These are phyloP conservation scores for Hydractinia echinata DNA, from an alignment of 30 jellyfish, hydroid and myxozoan genomes.

Conservation along the genomic window DNA sequence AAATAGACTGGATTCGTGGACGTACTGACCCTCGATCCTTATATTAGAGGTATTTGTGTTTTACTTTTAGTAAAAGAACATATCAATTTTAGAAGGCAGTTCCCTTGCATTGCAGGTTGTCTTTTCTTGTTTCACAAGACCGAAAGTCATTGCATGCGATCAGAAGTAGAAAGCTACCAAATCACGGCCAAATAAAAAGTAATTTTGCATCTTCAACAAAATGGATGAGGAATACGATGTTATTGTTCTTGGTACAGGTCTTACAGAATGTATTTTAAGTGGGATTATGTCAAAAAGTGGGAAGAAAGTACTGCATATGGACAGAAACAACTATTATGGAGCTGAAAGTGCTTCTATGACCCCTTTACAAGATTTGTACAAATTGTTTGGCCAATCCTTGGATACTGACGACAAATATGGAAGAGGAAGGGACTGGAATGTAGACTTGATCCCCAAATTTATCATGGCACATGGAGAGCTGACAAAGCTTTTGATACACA, in stretches of 20 bases:
- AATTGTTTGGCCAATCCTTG: conserved; percentile 57
- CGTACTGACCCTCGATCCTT: no score
- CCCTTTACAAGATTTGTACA: conserved; percentile 81
- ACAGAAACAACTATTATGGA: conserved; percentile 95
- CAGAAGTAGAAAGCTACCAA: no score
- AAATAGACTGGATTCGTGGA: no score
- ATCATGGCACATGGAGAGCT: conserved; percentile 98
- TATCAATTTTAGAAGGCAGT: no score
- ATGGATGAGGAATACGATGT: conserved; percentile 99
- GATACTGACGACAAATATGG: conserved; percentile 84
- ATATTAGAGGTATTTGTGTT: no score
- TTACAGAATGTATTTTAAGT: conserved; percentile 94
- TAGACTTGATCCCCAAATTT: conserved; percentile 88
- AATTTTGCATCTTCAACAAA: conserved; percentile 1
- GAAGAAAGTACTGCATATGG: conserved; percentile 96
- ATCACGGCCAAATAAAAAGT: neutral
- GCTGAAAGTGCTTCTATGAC: conserved; percentile 97
- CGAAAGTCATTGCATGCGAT: no score
- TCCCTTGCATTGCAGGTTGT: no score
- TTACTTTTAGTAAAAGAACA: no score
- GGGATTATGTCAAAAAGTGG: conserved; percentile 97
- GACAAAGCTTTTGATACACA: conserved; percentile 68
- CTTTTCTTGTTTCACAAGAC: no score
- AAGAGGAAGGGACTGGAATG: conserved; percentile 96
- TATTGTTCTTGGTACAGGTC: conserved; percentile 97